These are phyloP conservation scores for Pseudonaja textilis DNA, from an alignment of 2,113 vertebrate species.

Conservation along the genomic window DNA sequence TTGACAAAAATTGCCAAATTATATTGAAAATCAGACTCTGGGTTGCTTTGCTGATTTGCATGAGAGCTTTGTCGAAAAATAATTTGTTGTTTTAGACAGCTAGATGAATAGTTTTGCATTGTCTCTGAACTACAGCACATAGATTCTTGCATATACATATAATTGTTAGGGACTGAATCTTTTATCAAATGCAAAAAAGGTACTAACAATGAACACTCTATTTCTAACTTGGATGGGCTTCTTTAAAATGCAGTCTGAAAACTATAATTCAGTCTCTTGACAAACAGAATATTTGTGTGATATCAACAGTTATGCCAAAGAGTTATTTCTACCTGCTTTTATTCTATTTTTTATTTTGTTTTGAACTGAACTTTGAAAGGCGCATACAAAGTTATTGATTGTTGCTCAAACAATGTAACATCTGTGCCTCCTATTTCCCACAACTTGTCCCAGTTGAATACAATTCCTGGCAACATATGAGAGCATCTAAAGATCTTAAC, in stretches of 20 bases:
- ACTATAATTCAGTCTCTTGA: constrained; percentile 1
- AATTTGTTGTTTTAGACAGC: constrained; percentile 19
- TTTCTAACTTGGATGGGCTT: constrained; percentile 11
- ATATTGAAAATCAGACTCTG: neutral
- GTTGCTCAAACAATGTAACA: neutral
- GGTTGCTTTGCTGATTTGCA: neutral
- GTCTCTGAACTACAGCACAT: constrained; percentile 28
- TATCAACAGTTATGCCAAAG: constrained; percentile 19
- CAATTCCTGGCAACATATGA: neutral
- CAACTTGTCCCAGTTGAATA: neutral
- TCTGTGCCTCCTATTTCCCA: no score
- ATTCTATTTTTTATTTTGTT: constrained; percentile 24
- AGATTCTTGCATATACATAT: constrained; percentile 41
- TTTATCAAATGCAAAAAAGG: constrained; percentile 32
- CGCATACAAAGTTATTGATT: neutral
- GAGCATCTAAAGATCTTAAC: neutral
- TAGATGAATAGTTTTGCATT: constrained; percentile 32
- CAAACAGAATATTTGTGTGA: constrained; percentile 22
- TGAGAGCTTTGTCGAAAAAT: constrained; percentile 7
- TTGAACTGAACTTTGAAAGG: neutral
- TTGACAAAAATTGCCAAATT: neutral
- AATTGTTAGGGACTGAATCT: constrained; percentile 20
- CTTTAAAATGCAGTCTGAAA: constrained; percentile 4
- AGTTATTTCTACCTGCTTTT: neutral
- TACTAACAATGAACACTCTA: neutral